Conservation (phyloP, 2,888 invertebrate genomes). For the Himalopsyche japonica region DNA sequence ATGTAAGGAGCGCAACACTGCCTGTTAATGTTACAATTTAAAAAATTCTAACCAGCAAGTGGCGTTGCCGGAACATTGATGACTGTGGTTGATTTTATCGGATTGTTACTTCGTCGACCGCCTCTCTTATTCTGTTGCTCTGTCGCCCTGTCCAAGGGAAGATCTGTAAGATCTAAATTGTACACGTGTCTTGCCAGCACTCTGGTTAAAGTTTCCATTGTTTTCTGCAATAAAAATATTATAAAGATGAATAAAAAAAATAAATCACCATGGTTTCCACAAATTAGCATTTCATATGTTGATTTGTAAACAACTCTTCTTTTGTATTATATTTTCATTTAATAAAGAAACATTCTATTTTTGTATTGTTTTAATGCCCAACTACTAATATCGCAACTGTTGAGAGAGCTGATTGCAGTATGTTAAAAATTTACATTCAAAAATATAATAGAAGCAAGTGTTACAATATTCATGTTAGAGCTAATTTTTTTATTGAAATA, state of each 20-base stretch:
- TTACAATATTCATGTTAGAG: too few relatives aligned
- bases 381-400: too few relatives aligned
- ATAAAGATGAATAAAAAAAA: background rate
- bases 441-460: too few relatives aligned
- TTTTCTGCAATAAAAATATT: conserved; percentile 66
- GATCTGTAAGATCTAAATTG: conserved; percentile 86
- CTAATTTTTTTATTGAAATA: too few relatives aligned
- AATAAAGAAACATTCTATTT: too few relatives aligned
- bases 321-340: background rate
- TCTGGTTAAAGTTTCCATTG: conserved; percentile 94
- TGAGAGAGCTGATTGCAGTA: too few relatives aligned
- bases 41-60: conserved; percentile 18
- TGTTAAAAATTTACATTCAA: too few relatives aligned
- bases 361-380: too few relatives aligned
- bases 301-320: too few relatives aligned
- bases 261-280: background rate
- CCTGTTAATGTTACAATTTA: background rate
- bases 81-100: conserved; percentile 26
- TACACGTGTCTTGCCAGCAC: conserved; percentile 95
- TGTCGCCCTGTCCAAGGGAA: conserved; percentile 77
- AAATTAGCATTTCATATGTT: too few relatives aligned
- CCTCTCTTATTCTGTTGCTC: conserved; percentile 77
- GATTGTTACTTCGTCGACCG: conserved; percentile 50
- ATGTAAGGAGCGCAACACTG: conserved; percentile 27
- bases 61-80: conserved; percentile 27